Evolutionary conservation across 2,113 vertebrate species (phyloP).

Genomic region (Brienomyrus brachyistius): DNA sequence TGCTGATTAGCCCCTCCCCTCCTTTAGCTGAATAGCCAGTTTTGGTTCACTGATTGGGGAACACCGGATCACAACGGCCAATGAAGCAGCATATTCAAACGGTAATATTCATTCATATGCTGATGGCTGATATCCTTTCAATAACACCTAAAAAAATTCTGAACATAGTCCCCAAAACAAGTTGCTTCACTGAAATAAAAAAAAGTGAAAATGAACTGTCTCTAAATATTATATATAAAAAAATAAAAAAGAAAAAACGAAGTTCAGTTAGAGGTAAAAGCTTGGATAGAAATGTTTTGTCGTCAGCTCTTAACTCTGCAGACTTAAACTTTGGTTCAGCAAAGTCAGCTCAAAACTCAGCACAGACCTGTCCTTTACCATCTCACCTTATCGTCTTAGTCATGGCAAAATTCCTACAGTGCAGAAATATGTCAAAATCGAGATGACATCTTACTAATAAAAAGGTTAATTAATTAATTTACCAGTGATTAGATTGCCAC

Average conservation of each 20-base stretch:
- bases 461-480: not conserved
- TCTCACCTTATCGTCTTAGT: not conserved
- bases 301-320: not conserved
- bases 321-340: not conserved
- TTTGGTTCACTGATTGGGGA: not conserved
- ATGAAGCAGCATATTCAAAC: not conserved
- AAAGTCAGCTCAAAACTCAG: not conserved
- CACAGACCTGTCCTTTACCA: not conserved
- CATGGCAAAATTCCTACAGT: not conserved
- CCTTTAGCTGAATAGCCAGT: not conserved
- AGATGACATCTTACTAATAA: not conserved
- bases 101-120: not conserved
- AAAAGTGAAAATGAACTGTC: not conserved
- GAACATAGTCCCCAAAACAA: not conserved
- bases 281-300: not conserved
- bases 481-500: not conserved
- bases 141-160: not conserved
- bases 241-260: not conserved
- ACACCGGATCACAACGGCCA: not conserved
- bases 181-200: not conserved
- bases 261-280: not conserved
- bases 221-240: not conserved
- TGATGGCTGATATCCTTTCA: not conserved
- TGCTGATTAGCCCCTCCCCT: not conserved
- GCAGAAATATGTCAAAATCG: not conserved